Evolutionary conservation across 2,888 invertebrate species (phyloP), one percentile per base, ranked within the genome.

Genomic region (Lepidocyrtinus sp.): DNA sequence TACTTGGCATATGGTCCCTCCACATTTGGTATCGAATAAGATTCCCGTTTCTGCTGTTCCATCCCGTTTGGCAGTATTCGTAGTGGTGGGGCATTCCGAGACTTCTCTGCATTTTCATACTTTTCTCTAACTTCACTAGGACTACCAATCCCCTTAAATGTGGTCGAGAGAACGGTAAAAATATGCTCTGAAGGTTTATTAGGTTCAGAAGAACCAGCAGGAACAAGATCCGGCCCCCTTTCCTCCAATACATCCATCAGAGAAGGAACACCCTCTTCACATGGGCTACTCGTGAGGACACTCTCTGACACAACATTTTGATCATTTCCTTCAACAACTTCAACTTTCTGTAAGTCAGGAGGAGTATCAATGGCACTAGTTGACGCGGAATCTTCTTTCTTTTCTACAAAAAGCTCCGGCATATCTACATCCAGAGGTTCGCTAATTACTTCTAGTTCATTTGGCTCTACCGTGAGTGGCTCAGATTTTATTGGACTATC

Each of bases 21-120:
- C 25, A 84, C 71, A 71, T 84, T 84, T 21, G 82, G 84, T 46
- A 84, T 82, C 12, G 74, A 70, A 45, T 82, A 82, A 0, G 69
- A 73, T 7, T 64, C 24, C 7, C 69, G 69, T 9, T n/a, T 22
- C 15, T 78, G 81, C 26, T 79, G 64, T 21, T 76, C 70, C 74
- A 82, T 70, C 21, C 82, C 82, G 50, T 74, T 82, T 15, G 74
- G 26, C 22, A 82, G 22, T 3, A 82, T 73, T 2, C 65, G 71
- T 15, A 82, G 71, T 19, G 36, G 61, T 25, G 46, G 65, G 3
- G 46, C 64, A 2, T 7, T 17, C 61, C 17, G 69, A 0, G 63
- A 62, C 67, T 62, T 75, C 15, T 75, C 71, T 3, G 46, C 27
- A 21, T 27, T 74, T 27, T 79, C 69, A 64, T 79, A 83, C 79